phyloP scores from a whole-genome alignment of 2,888 invertebrate genomes.

The Drosophila buzzatii region DNA sequence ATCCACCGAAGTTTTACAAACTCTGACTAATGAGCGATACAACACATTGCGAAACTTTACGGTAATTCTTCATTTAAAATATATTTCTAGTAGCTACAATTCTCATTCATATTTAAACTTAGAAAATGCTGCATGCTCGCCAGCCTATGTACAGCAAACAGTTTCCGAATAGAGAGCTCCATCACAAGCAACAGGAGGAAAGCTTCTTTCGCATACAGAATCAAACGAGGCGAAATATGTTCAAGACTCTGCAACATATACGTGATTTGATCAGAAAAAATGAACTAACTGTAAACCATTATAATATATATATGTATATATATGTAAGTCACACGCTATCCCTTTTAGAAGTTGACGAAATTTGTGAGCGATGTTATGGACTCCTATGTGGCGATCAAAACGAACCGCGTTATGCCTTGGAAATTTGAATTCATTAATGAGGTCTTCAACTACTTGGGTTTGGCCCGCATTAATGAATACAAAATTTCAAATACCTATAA shows the following conservation, averaged over 20 bases:
- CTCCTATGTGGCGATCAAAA: slow-evolving; percentile 82
- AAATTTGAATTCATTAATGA: slow-evolving; percentile 84
- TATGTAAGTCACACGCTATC: not conserved
- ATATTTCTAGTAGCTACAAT: not conserved
- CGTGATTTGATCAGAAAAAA: slow-evolving; percentile 55
- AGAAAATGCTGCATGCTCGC: slow-evolving; percentile 84
- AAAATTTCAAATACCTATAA: slow-evolving; percentile 47
- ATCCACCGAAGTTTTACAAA: slow-evolving; percentile 62
- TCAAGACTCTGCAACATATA: slow-evolving; percentile 76
- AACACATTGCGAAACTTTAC: slow-evolving; percentile 64
- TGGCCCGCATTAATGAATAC: slow-evolving; percentile 81
- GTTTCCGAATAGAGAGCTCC: slow-evolving; percentile 59
- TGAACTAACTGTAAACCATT: slow-evolving; percentile 18
- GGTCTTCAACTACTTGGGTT: slow-evolving; percentile 82
- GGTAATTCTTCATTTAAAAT: not conserved
- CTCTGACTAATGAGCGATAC: slow-evolving; percentile 65
- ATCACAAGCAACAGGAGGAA: slow-evolving; percentile 56
- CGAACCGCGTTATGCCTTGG: slow-evolving; percentile 83
- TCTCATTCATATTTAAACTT: not conserved
- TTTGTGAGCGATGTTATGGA: slow-evolving; percentile 82
- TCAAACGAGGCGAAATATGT: slow-evolving; percentile 82
- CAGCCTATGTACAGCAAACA: slow-evolving; percentile 78
- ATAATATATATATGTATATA: not conserved
- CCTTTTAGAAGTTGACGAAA: slow-evolving; percentile 69
- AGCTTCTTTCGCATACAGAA: slow-evolving; percentile 81